Percentiles rank a stretch among this genome's conserved stretches.
These are phyloP conservation scores for Ifrita kowaldi DNA, from an alignment of 2,113 vertebrate genomes.

Conservation along the genomic window DNA sequence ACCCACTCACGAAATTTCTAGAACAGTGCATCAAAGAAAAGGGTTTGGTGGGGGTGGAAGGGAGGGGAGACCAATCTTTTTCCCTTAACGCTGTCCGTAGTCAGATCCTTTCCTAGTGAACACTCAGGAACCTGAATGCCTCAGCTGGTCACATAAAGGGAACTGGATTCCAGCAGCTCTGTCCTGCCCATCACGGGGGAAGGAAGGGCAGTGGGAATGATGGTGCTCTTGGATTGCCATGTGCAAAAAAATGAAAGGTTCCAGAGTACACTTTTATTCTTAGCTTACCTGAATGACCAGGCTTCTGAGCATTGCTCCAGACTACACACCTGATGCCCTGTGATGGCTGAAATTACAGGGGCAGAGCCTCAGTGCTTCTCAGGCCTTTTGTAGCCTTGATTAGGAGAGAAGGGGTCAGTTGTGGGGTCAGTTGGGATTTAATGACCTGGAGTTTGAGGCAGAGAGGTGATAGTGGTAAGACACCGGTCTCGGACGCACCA, in stretches of 20 bases:
- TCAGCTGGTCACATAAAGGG: not conserved
- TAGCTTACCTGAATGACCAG: not conserved
- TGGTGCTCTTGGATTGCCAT: not conserved
- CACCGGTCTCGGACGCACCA: not conserved
- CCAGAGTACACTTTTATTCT: not conserved
- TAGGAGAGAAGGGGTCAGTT: not conserved
- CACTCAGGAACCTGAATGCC: not conserved
- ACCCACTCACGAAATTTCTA: constrained; percentile 6
- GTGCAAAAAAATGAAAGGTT: not conserved
- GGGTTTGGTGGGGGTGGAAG: not conserved
- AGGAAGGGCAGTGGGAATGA: not conserved
- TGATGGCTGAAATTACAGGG: not conserved
- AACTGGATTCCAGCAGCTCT: not conserved
- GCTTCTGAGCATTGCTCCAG: not conserved
- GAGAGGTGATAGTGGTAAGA: not conserved
- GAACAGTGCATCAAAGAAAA: not conserved
- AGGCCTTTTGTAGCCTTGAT: not conserved
- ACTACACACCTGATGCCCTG: not conserved
- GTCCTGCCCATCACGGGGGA: not conserved
- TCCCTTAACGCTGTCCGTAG: not conserved
- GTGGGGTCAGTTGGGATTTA: not conserved
- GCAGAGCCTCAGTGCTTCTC: not conserved
- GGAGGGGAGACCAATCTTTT: not conserved
- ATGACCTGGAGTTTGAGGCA: not conserved
- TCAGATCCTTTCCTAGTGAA: not conserved